These are phyloP conservation scores for Lithophane ornitopus DNA, from an alignment of 2,888 invertebrate species.

Conservation along the genomic window DNA sequence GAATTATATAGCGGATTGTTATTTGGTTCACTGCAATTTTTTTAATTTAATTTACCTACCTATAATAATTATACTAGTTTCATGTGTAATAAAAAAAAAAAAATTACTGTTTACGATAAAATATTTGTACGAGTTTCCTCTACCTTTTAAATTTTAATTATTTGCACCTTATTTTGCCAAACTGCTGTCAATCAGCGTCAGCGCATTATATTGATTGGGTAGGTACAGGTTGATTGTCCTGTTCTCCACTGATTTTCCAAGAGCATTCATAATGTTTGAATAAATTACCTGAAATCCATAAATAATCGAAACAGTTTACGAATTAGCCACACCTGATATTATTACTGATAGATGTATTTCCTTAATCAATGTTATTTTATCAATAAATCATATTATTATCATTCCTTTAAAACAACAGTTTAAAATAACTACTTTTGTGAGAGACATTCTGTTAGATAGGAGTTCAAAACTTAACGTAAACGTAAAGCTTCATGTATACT, in stretches of 20 bases:
- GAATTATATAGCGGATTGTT: too few relatives aligned
- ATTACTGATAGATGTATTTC: slow-evolving; percentile 13
- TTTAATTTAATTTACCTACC: neutral
- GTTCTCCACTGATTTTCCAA: neutral
- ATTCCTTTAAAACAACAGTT: too few relatives aligned
- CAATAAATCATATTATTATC: too few relatives aligned
- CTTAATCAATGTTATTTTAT: neutral
- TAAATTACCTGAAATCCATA: slow-evolving; percentile 21
- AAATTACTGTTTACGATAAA: neutral
- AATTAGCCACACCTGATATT: neutral
- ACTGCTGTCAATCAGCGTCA: neutral
- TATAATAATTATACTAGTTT: neutral
- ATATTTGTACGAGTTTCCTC: neutral
- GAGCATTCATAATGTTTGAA: neutral
- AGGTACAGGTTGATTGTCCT: neutral
- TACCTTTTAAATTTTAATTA: neutral
- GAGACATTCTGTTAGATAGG: neutral
- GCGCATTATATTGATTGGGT: neutral
- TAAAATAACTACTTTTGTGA: neutral
- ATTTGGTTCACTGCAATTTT: too few relatives aligned
- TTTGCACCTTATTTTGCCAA: neutral
- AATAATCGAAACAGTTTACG: slow-evolving; percentile 17
- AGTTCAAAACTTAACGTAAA: neutral
- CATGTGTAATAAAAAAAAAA: neutral
- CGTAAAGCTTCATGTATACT: neutral